Evolutionary conservation across 2,797 vertebrate genomes (phyloP), one percentile per base, ranked within the genome.

Genomic region (Siniperca undulata): DNA sequence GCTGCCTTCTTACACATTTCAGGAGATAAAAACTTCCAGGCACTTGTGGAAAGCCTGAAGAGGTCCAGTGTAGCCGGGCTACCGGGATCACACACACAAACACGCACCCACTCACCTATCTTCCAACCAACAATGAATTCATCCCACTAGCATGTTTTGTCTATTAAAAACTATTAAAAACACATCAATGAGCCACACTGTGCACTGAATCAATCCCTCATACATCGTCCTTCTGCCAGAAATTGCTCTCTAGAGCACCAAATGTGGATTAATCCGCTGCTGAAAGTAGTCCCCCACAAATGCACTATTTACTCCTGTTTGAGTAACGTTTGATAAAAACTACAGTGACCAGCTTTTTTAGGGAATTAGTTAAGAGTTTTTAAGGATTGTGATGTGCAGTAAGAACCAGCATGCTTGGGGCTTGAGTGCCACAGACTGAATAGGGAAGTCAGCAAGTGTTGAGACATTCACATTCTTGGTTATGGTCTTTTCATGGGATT

Each of bases 1-100:
- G 75, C 74, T 1, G 66, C 76, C 74, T 65, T n/a, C 78, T 82
- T 74, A 61, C 77, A 74, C 79, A 52, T 69, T 77, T 24, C 52
- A 34, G 59, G 58, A 86, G 92, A 88, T 89, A 89, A 89, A 88
- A 74, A 60, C 78, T 81, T 89, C 66, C 72, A 70, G 78, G 62
- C 69, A 77, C 82, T 90, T 27, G 78, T 77, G 78, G 64, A 73
- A 64, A 69, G 60, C 8, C 0, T 71, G n/a, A 34, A 42, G 80
- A 77, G 77, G 80, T 82, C 74, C 72, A 55, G 64, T 44, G 77
- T 34, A 61, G 40, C 40, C 10, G 24, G 9, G 59, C 69, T 56
- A 30, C 46, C 3, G 62, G 1, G 71, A 44, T 34, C 67, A 14
- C 36, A 9, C 60, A 40, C 71, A 64, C 73, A 70, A 46, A 38